These are phyloP conservation scores for Eupithecia subfuscata DNA, from an alignment of 2,888 invertebrate species.

Conservation along the genomic window DNA sequence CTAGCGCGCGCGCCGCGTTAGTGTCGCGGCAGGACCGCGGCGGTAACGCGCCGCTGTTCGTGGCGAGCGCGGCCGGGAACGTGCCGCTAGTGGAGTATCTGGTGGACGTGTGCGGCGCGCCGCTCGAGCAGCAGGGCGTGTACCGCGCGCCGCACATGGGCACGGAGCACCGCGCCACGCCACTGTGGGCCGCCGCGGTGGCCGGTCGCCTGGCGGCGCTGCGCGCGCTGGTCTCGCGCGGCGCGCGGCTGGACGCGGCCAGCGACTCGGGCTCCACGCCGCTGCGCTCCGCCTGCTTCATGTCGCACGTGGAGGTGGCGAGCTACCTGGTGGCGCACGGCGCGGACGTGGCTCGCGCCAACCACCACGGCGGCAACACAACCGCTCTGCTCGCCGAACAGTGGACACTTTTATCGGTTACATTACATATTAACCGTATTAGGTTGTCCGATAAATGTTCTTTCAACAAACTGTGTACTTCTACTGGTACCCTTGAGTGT, in stretches of 20 bases:
- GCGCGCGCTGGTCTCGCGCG: constrained; percentile 89
- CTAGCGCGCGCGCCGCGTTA: constrained; percentile 64
- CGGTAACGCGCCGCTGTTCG: constrained; percentile 89
- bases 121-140: constrained; percentile 93
- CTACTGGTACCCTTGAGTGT: no score
- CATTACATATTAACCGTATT: no score
- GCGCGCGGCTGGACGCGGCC: constrained; percentile 93
- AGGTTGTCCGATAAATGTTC: no score
- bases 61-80: constrained; percentile 90
- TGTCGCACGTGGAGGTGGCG: constrained; percentile 93
- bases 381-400: no score
- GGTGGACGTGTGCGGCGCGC: constrained; percentile 91
- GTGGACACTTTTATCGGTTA: no score
- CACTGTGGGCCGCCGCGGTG: constrained; percentile 96
- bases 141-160: constrained; percentile 92
- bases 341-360: constrained; percentile 92
- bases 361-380: constrained; percentile 96
- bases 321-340: constrained; percentile 90
- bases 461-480: no score
- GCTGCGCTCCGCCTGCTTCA: constrained; percentile 95
- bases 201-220: constrained; percentile 91
- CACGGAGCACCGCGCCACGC: constrained; percentile 92
- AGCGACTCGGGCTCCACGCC: constrained; percentile 95
- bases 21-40: constrained; percentile 78
- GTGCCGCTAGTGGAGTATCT: constrained; percentile 94